These are phyloP conservation scores for Candidula unifasciata DNA, from an alignment of 2,888 invertebrate species.

Conservation along the genomic window DNA sequence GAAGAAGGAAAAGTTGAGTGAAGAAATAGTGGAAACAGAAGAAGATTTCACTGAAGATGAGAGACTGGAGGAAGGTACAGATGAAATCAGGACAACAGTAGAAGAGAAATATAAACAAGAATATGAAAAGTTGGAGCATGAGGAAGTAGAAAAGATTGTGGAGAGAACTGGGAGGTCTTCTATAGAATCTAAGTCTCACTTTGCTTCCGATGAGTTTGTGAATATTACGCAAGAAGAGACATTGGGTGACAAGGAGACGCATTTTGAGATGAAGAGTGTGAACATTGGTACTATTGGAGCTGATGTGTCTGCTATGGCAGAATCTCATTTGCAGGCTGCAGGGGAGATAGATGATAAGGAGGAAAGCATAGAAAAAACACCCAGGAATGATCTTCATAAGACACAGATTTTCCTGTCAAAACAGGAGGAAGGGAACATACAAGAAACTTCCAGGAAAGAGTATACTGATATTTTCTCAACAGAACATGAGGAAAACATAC, in stretches of 20 bases:
- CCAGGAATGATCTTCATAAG: too few species aligned
- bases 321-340: not conserved
- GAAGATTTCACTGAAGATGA: not conserved
- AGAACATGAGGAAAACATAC: not conserved
- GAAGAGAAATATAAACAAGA: not conserved
- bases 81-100: not conserved
- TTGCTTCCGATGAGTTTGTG: too few species aligned
- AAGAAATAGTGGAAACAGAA: not conserved
- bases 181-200: too few species aligned
- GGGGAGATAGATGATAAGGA: not conserved
- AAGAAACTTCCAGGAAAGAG: slow-evolving; percentile 10
- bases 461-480: not conserved
- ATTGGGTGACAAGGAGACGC: not conserved
- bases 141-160: not conserved
- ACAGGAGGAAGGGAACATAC: slow-evolving; percentile 35
- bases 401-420: too few species aligned
- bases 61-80: not conserved
- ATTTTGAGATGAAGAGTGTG: not conserved
- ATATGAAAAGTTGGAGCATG: not conserved
- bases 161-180: not conserved
- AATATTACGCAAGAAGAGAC: not conserved
- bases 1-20: not conserved
- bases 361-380: too few species aligned
- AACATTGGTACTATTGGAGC: not conserved
- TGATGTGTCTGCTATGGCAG: not conserved